Conservation (phyloP, 2,888 invertebrate genomes). For the Catocala fraxini region DNA sequence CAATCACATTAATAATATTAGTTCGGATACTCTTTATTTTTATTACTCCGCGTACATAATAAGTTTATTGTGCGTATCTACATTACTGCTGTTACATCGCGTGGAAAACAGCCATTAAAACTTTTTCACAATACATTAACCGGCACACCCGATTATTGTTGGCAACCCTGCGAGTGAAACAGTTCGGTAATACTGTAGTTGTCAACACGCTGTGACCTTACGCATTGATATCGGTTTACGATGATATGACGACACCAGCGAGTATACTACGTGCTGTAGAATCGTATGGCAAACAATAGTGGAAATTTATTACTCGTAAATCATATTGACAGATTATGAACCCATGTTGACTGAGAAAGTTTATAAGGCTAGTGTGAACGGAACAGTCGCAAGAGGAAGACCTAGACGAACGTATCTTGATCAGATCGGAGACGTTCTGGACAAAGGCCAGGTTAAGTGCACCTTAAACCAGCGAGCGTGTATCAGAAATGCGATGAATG, state of each 20-base stretch:
- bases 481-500: too few relatives aligned
- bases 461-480: too few relatives aligned
- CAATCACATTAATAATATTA: neutral
- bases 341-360: too few relatives aligned
- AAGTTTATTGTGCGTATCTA: slow-evolving; percentile 1
- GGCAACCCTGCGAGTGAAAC: slow-evolving; percentile 32
- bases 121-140: neutral
- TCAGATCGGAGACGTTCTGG: too few relatives aligned
- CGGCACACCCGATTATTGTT: neutral
- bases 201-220: slow-evolving; percentile 43
- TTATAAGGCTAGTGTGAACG: too few relatives aligned
- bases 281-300: neutral
- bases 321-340: too few relatives aligned
- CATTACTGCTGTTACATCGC: neutral
- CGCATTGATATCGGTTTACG: slow-evolving; percentile 37
- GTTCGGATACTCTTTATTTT: neutral
- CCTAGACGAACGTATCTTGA: too few relatives aligned
- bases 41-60: neutral
- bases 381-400: too few relatives aligned
- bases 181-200: slow-evolving; percentile 31
- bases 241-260: slow-evolving; percentile 24
- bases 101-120: slow-evolving; percentile 1
- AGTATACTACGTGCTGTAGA: slow-evolving; percentile 17
- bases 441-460: too few relatives aligned
- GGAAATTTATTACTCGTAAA: too few relatives aligned